phyloP scores from a whole-genome alignment of 2,888 invertebrate genomes.

The Halictus ligatus region DNA sequence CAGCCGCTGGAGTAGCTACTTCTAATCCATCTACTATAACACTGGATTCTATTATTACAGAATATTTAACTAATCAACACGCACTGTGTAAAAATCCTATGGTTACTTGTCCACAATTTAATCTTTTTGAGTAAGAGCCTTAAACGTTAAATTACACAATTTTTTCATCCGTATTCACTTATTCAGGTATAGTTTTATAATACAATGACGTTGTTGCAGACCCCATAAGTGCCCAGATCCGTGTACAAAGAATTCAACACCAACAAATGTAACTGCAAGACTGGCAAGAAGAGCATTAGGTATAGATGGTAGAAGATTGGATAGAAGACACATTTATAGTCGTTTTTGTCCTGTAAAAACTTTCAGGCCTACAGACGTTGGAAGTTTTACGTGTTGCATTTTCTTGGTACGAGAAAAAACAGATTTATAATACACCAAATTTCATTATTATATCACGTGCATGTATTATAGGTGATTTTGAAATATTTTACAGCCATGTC shows the following conservation, averaged over 20 bases:
- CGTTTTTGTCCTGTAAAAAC: constrained; percentile 91
- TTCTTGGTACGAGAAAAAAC: constrained; percentile 84
- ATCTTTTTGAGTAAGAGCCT: constrained; percentile 91
- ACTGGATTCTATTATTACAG: constrained; percentile 96
- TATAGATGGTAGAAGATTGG: constrained; percentile 88
- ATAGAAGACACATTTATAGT: constrained; percentile 93
- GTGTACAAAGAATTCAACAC: constrained; percentile 88
- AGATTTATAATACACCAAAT: neutral
- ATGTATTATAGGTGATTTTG: constrained; percentile 11
- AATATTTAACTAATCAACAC: constrained; percentile 98
- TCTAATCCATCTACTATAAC: constrained; percentile 86
- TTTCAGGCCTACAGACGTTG: constrained; percentile 89
- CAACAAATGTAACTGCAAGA: constrained; percentile 89
- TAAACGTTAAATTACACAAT: neutral
- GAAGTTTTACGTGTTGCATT: constrained; percentile 91
- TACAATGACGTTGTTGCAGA: constrained; percentile 84
- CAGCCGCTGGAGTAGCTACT: constrained; percentile 76
- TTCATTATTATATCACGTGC: neutral
- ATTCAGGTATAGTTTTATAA: neutral
- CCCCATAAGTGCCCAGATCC: constrained; percentile 99
- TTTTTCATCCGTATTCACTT: neutral
- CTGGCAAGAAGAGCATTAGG: constrained; percentile 79
- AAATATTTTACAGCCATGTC: constrained; percentile 84
- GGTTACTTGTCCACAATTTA: constrained; percentile 98
- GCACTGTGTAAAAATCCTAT: constrained; percentile 99